Evolutionary conservation across 2,113 vertebrate genomes (phyloP).

Genomic region (Falco punctatus): DNA sequence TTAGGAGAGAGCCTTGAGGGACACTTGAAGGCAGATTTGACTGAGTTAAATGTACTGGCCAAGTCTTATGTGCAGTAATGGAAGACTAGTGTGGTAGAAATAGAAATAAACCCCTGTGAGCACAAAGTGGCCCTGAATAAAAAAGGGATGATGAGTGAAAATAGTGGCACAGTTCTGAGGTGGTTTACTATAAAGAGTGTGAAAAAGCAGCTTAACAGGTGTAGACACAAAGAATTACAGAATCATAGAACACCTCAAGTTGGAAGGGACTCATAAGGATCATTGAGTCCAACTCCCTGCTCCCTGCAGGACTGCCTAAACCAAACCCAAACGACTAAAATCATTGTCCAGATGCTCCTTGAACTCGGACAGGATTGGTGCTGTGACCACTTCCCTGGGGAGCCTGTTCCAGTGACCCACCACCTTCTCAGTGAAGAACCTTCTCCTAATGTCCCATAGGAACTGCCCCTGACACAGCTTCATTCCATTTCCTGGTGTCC

Average conservation of each 20-base stretch:
- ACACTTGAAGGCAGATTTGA: background rate
- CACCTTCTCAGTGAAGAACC: background rate
- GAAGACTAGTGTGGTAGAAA: background rate
- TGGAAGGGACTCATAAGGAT: background rate
- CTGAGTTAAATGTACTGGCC: background rate
- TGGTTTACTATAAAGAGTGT: background rate
- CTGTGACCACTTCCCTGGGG: background rate
- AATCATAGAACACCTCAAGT: background rate
- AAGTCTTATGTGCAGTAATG: background rate
- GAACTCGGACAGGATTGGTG: background rate
- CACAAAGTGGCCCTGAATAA: background rate
- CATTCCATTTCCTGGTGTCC: background rate
- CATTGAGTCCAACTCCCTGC: background rate
- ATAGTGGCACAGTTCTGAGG: background rate
- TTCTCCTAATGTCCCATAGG: background rate
- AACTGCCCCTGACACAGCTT: background rate
- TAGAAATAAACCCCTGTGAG: background rate
- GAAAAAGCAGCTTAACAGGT: background rate
- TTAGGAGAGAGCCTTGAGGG: background rate
- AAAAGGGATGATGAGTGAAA: background rate
- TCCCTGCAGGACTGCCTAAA: too few relatives aligned
- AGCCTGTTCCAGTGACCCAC: background rate
- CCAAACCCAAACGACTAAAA: too few relatives aligned
- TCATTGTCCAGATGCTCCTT: too few relatives aligned
- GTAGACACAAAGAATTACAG: background rate